Evolutionary conservation across 2,797 vertebrate species (phyloP).

Genomic region (Parambassis ranga): DNA sequence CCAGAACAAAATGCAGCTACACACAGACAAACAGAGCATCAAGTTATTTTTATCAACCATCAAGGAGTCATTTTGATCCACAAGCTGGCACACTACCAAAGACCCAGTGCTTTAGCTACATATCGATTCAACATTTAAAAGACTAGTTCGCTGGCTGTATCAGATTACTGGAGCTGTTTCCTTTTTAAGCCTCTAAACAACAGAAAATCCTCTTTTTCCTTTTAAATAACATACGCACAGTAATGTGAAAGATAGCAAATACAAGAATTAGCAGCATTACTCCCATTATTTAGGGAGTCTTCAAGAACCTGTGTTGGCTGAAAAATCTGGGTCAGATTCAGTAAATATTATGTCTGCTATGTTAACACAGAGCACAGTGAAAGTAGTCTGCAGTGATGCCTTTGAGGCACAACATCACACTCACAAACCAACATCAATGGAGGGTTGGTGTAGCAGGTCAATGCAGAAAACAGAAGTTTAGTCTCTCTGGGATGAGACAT

Average conservation of each 20-base stretch:
- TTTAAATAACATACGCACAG: conserved; percentile 39
- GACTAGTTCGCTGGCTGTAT: conserved; percentile 59
- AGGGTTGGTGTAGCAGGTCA: conserved; percentile 30
- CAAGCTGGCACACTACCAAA: conserved; percentile 50
- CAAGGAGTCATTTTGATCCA: conserved; percentile 44
- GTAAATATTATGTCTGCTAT: conserved; percentile 1
- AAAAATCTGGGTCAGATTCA: conserved; percentile 11
- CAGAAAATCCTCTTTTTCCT: conserved; percentile 56
- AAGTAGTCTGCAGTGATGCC: conserved; percentile 16
- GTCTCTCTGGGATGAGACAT: conserved; percentile 17
- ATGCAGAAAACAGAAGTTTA: conserved; percentile 16
- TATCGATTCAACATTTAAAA: conserved; percentile 69
- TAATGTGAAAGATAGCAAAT: conserved; percentile 37
- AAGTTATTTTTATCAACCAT: conserved; percentile 36
- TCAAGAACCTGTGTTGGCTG: background rate
- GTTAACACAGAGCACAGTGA: conserved; percentile 10
- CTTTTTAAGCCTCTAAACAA: conserved; percentile 53
- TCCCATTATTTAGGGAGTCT: conserved; percentile 6
- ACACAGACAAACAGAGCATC: conserved; percentile 1
- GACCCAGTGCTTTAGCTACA: conserved; percentile 46
- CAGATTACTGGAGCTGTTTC: conserved; percentile 58
- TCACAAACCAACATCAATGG: conserved; percentile 37
- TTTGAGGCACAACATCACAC: conserved; percentile 9
- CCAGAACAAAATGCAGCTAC: conserved; percentile 7
- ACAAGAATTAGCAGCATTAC: conserved; percentile 5